Base-by-base conservation (phyloP, 1,140 invertebrate species). In the Papilio helenus region DNA sequence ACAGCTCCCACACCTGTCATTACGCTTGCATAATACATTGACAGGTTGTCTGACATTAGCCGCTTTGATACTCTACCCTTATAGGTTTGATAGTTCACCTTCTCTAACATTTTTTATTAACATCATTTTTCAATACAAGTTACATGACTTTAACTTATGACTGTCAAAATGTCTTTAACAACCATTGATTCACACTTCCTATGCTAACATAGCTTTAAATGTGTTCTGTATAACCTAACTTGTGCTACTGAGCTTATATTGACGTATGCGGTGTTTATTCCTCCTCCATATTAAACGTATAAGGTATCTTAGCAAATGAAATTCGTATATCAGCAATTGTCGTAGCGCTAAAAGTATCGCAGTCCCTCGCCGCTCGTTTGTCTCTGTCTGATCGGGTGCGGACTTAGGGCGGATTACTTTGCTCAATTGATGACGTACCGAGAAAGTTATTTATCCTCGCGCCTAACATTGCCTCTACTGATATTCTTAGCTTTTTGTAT, bases 331-430 rank as follows among this genome's bases (percentile, higher is more conserved):
- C 51, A 55, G 51, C 51, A 26, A 61, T 23, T 61, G 58, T 61
- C 58, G 58, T 23, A 61, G 58, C 58, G 9, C 58, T 61, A 61
- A 61, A 23, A 61, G 58, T 61, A 61, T 61, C 20, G 61, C 61
- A 29, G 14, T 68, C 61, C 61, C 61, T 29, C 26, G 61, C 61
- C 61, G 61, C 61, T 68, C 61, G 61, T 68, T 68, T 68, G 61
- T 68, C 61, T 29, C 26, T 68, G 61, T 68, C 61, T 26, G 26
- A 29, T 29, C 61, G 61, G 23, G 10, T 34, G 26, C 12, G 26
- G 61, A 68, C 61, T 68, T 68, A 68, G 26, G 61, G 61, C 61
- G 61, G 61, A 68, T 68, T 68, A 68, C 61, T 68, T 68, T 68
- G 61, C 61, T 68, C 61, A 68, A 68, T 68, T 68, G 61, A 68